Evolutionary conservation across 2,113 vertebrate species (phyloP).

Genomic region (Oryzias javanicus): DNA sequence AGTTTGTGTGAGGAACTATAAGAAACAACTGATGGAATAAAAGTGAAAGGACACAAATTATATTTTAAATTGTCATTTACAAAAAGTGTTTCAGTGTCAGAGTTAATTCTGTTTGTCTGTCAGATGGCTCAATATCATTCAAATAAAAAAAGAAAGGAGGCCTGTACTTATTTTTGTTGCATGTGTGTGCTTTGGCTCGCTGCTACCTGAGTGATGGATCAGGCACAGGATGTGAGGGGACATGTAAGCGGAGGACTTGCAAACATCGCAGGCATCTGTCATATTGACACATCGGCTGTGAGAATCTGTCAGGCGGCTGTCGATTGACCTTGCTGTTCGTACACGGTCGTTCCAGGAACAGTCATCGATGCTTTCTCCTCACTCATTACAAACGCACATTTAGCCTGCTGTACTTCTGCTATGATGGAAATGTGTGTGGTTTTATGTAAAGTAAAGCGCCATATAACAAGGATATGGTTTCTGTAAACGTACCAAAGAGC

Average conservation of each 20-base stretch:
- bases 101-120: too few relatives aligned
- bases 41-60: too few relatives aligned
- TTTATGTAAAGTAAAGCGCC: too few relatives aligned
- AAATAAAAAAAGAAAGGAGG: too few relatives aligned
- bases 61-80: too few relatives aligned
- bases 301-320: slow-evolving; percentile 53
- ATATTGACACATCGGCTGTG: slow-evolving; percentile 48
- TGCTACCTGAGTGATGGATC: slow-evolving; percentile 27
- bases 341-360: slow-evolving; percentile 17
- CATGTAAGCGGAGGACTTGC: slow-evolving; percentile 37
- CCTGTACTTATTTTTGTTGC: not conserved
- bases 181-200: slow-evolving; percentile 13
- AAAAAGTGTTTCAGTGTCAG: too few relatives aligned
- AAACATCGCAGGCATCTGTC: slow-evolving; percentile 64
- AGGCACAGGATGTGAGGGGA: slow-evolving; percentile 39
- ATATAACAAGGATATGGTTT: too few relatives aligned
- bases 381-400: not conserved
- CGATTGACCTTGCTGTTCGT: slow-evolving; percentile 47
- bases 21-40: too few relatives aligned
- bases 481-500: too few relatives aligned
- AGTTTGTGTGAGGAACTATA: too few relatives aligned
- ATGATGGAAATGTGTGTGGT: not conserved
- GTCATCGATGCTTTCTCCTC: slow-evolving; percentile 10
- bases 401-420: not conserved
- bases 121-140: too few relatives aligned